Base-by-base conservation (phyloP, 2,888 invertebrate species). In the Protodeltote pygarga region DNA sequence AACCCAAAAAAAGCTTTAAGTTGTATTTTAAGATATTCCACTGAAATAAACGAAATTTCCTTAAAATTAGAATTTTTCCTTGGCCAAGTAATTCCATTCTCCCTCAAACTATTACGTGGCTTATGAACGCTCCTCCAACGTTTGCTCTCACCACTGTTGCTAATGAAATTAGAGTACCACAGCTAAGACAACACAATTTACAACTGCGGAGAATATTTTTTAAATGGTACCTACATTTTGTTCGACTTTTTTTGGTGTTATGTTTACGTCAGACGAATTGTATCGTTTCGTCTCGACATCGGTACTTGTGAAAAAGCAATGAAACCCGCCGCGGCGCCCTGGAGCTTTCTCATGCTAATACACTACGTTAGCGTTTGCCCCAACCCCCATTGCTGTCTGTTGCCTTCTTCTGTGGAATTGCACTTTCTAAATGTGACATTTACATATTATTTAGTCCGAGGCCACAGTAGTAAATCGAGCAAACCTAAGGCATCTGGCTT, bases 351-450 rank as follows among this genome's bases (percentile, higher is more conserved):
- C 69, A 81, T 81, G 80, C 73, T 82, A 81, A 81, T 81, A 74
- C 66, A 62, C 48, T 66, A 54, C 54, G 28, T 31, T 48, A 33
- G 52, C 47, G 33, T 55, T 42, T 29, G 41, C 45, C 14, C 33
- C 38, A 38, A 53, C 45, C 45, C 61, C 55, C 63, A 55, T 58
- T 59, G 42, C 71, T 73, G 77, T 77, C 76, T 76, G 75, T 82
- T 75, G 77, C 74, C 66, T 77, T 73, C 77, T 78, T 77, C 85
- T 86, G 85, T 84, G 81, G 85, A 86, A 87, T 87, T 86, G 83
- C 79, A 77, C 72, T 76, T 81, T 77, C 78, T 72, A 71, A 82
- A 77, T 51, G 75, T 68, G 67, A 65, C 59, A 66, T 71, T 63
- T 61, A 67, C 17, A 70, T 65, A 48, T 71, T 67, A 66, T 75